Evolutionary conservation across 2,888 invertebrate species (phyloP), one percentile per base, ranked within the genome.

Genomic region (Labia minor): DNA sequence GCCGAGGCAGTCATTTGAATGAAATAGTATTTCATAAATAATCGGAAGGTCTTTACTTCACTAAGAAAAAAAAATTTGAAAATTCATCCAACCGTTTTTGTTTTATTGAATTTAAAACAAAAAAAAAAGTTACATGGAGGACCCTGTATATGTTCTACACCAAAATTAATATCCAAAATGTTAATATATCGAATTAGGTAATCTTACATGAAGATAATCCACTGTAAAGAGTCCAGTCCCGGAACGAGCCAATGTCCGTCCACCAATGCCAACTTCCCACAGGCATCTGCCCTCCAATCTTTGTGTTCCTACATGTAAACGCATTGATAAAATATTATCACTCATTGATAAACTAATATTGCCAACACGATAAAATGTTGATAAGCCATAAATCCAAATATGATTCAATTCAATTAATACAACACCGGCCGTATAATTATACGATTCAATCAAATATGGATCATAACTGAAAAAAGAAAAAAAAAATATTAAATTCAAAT

Each of bases 301-400:
- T 75, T 91, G 90, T 0, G 92, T 92, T 19, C 91, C 92, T 26
- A 91, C 82, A 74, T 89, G 87, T 6, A 67, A 61, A 1, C 19
- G 20, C 0, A 66, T 61, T 14, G 18, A 61, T 1, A 64, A 79
- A 0, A 86, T 87, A 69, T 88, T 86, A 70, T 91, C 88, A 72
- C 84, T 83, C 80, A 92, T 83, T 71, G 82, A 82, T 20, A 90
- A 80, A 0, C 85, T 83, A 66, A 92, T 86, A 72, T 92, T 87
- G 0, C 90, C 92, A 33, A 89, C 87, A 65, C 92, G 83, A 76
- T 92, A 88, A 73, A 95, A 87, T 2, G 90, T 89, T 0, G 91
- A 87, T 66, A 90, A 77, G 0, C 94, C 94, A 37, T 83, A 85
- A 14, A 93, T 75, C 86, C 89, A 89, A 0, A 92, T 92, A 70